phyloP scores from a whole-genome alignment of 2,888 invertebrate species.

The Melinopterus prodromus region DNA sequence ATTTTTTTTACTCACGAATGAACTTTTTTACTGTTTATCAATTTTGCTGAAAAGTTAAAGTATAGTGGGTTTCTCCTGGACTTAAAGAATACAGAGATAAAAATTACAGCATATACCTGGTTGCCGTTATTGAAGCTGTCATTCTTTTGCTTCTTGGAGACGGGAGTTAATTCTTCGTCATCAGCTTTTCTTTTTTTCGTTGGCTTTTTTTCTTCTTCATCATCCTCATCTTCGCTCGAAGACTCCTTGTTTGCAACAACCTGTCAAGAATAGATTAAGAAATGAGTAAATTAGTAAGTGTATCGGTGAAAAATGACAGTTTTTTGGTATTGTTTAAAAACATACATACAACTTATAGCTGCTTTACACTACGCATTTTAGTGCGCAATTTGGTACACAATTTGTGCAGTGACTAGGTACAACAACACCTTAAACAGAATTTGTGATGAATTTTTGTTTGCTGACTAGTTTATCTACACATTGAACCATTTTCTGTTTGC shows the following conservation, averaged over 20 bases:
- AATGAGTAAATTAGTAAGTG: slow-evolving; percentile 35
- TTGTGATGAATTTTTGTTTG: too few relatives aligned
- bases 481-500: too few relatives aligned
- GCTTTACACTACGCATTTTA: too few relatives aligned
- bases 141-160: slow-evolving; percentile 46
- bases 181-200: slow-evolving; percentile 60
- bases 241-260: slow-evolving; percentile 57
- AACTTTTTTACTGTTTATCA: too few relatives aligned
- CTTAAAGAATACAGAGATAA: background rate
- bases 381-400: too few relatives aligned
- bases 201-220: slow-evolving; percentile 43
- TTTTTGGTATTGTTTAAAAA: too few relatives aligned
- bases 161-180: slow-evolving; percentile 40
- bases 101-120: slow-evolving; percentile 30
- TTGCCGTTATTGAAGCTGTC: slow-evolving; percentile 62
- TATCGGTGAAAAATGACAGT: too few relatives aligned
- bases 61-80: slow-evolving; percentile 60
- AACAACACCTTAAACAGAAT: too few relatives aligned
- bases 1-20: too few relatives aligned
- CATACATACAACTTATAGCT: too few relatives aligned
- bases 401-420: too few relatives aligned
- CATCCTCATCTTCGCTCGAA: slow-evolving; percentile 50
- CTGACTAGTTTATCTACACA: too few relatives aligned
- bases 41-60: slow-evolving; percentile 68
- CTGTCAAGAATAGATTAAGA: slow-evolving; percentile 34